phyloP scores from a whole-genome alignment of 2,888 invertebrate species.

The Sepioteuthis lessoniana region DNA sequence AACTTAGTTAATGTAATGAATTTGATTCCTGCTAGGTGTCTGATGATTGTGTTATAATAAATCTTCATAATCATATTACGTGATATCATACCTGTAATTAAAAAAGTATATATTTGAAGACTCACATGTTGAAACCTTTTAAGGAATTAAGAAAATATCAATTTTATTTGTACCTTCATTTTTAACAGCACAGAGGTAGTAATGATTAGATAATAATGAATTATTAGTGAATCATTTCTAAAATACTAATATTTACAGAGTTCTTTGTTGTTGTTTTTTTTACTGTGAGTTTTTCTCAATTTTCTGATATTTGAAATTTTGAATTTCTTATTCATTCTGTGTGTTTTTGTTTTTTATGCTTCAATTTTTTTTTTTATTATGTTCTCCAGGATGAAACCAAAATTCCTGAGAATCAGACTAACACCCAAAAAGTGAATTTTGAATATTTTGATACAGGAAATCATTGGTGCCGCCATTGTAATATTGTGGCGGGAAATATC shows the following conservation, averaged over 20 bases:
- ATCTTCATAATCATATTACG: no score
- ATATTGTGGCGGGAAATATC: conserved; percentile 58
- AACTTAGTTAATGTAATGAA: no score
- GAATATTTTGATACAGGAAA: conserved; percentile 71
- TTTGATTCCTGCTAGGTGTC: no score
- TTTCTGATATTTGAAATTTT: not conserved
- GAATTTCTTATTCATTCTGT: not conserved
- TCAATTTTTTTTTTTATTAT: not conserved
- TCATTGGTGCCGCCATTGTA: conserved; percentile 73
- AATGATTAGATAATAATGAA: no score
- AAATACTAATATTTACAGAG: not conserved
- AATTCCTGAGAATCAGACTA: not conserved
- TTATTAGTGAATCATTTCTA: no score
- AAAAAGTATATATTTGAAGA: no score
- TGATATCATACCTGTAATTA: no score
- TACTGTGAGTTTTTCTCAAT: not conserved
- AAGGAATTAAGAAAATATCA: no score
- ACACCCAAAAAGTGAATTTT: conserved; percentile 56
- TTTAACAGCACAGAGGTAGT: no score
- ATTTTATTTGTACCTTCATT: no score
- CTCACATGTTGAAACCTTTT: no score
- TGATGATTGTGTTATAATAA: no score
- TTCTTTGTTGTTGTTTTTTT: not conserved
- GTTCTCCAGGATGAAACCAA: not conserved
- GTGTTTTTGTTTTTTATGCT: not conserved